Base-by-base conservation (phyloP, 2,113 vertebrate species). In the Nansenia antarctica region DNA sequence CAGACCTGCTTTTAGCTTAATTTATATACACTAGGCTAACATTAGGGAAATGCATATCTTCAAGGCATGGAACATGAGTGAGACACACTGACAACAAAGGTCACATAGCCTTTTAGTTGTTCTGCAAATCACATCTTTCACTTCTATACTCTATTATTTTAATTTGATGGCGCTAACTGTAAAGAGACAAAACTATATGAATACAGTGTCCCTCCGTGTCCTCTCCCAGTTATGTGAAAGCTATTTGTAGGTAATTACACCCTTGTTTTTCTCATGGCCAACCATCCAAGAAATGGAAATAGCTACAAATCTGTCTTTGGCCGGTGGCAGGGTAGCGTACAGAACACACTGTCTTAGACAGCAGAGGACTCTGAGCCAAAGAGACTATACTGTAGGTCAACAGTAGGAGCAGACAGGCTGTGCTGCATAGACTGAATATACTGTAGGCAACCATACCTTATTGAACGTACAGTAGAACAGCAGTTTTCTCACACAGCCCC, bases 241-340 rank as follows among this genome's bases (percentile, higher is more conserved):
- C 73, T 83, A 45, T 86, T 82, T 85, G 70, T 80, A 65, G 71
- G 39, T 86, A 88, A 91, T 88, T 87, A 80, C 69, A 89, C 31
- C 54, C 76, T 66, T 69, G 70, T 78, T 82, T 45, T 86, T 78
- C 61, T 79, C 66, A 76, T 67, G 75, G 69, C 79, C 77, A 85
- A 76, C 78, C 69, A 73, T 79, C 80, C 73, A 77, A 88, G 73
- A 84, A 76, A 26, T 73, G 58, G 45, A 83, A 85, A 82, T 66
- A 24, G 65, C 58, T 78, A 45, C 42, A 74, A 75, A 65, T 69
- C 70, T 78, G 68, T 72, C 60, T 72, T 45, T 68, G 57, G 70
- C 67, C 60, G 59, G 47, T 20, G 64, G 9, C 67, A 57, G 67
- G 35, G 62, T 54, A 70, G 53, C 57, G 20, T 68, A 69, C 34